Conservation (phyloP, 2,888 invertebrate genomes). For the Heliconius cydno region DNA sequence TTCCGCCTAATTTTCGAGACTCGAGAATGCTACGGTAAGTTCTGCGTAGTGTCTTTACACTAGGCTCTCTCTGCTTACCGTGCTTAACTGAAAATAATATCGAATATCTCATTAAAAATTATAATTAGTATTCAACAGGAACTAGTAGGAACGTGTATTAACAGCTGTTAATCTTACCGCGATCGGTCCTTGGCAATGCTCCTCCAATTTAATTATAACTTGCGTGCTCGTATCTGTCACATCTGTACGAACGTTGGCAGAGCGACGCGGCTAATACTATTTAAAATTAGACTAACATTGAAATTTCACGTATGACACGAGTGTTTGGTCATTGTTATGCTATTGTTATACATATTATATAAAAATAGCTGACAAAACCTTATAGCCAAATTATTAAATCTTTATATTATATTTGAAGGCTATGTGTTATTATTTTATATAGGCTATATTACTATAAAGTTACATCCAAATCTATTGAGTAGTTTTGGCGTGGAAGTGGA, state of each 20-base stretch:
- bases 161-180: slow-evolving; percentile 32
- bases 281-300: slow-evolving; percentile 73
- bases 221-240: slow-evolving; percentile 75
- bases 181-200: slow-evolving; percentile 75
- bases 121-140: slow-evolving; percentile 1
- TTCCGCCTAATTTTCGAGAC: too few species aligned
- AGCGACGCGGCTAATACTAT: slow-evolving; percentile 45
- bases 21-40: too few species aligned
- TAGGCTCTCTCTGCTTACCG: too few species aligned
- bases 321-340: slow-evolving; percentile 48
- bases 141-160: background rate
- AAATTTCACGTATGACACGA: slow-evolving; percentile 55
- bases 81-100: background rate
- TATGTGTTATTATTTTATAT: too few species aligned
- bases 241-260: slow-evolving; percentile 77
- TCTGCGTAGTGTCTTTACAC: too few species aligned
- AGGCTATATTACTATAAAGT: too few species aligned
- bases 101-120: background rate
- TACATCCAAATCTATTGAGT: too few species aligned
- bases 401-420: too few species aligned
- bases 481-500: too few species aligned
- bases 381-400: too few species aligned
- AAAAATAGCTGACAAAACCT: too few species aligned
- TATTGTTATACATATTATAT: background rate
- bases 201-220: slow-evolving; percentile 78